Conservation (phyloP, 2,113 vertebrate species). For the Thunnus maccoyii region DNA sequence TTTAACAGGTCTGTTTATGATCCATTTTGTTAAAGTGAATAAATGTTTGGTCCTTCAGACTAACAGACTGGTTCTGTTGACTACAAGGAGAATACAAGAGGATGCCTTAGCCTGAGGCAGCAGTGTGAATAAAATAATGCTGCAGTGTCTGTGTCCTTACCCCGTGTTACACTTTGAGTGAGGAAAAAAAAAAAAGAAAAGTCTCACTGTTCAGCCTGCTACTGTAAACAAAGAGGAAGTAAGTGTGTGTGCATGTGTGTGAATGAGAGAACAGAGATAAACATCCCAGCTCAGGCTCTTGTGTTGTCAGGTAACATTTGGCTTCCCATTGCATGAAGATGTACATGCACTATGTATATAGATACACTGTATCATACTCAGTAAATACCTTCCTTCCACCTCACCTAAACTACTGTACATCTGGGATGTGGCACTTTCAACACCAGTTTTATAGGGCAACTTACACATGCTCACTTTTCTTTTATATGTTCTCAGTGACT, state of each 20-base stretch:
- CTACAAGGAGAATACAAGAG: not conserved
- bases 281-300: not conserved
- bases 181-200: not conserved
- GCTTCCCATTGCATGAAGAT: not conserved
- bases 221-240: slow-evolving; percentile 6
- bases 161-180: not conserved
- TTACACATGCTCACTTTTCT: no score
- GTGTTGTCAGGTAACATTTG: slow-evolving; percentile 9
- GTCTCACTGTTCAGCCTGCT: not conserved
- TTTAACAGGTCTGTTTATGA: not conserved
- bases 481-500: not conserved
- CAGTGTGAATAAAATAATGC: slow-evolving; percentile 17
- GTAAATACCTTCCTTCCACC: no score
- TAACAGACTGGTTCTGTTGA: not conserved
- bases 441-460: not conserved
- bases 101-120: slow-evolving; percentile 9
- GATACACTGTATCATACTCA: not conserved
- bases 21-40: not conserved
- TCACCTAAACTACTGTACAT: no score
- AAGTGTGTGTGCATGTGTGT: not conserved
- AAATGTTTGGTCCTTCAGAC: not conserved
- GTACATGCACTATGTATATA: not conserved
- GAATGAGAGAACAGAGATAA: not conserved
- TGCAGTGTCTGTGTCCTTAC: slow-evolving; percentile 6
- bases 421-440: not conserved